Percentiles rank a stretch among this genome's conserved stretches.
These are phyloP conservation scores for Platorchestia sp. DNA, from an alignment of 1,140 invertebrate genomes.

Conservation along the genomic window DNA sequence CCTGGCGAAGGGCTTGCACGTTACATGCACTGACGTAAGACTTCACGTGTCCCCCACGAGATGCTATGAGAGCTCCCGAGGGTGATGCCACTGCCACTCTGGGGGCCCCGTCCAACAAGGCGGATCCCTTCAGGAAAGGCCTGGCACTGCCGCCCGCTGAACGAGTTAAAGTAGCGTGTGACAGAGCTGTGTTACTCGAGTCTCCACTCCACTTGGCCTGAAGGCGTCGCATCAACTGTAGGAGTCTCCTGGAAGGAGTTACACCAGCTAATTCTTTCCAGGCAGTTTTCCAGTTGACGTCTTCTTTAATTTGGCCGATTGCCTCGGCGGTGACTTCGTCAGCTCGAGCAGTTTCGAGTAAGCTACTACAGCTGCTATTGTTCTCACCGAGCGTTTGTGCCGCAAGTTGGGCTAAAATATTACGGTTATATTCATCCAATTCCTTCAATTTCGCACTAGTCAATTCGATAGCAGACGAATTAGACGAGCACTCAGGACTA, in stretches of 20 bases:
- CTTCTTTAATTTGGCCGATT: constrained; percentile 29
- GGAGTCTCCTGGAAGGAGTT: constrained; percentile 64
- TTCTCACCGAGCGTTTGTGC: constrained; percentile 14
- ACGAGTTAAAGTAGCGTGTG: constrained; percentile 63
- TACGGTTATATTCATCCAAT: constrained; percentile 47
- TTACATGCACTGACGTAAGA: constrained; percentile 62
- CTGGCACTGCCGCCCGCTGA: constrained; percentile 59
- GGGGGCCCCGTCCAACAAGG: neutral
- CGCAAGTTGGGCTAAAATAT: neutral
- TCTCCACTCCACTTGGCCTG: constrained; percentile 65
- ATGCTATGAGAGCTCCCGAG: constrained; percentile 61
- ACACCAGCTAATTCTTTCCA: constrained; percentile 66
- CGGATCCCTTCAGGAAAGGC: constrained; percentile 61
- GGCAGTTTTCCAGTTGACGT: constrained; percentile 57
- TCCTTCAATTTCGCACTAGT: constrained; percentile 37
- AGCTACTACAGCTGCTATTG: constrained; percentile 19
- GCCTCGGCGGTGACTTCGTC: constrained; percentile 1
- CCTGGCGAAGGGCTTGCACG: constrained; percentile 60
- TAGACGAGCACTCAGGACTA: neutral
- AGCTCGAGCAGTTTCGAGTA: constrained; percentile 4
- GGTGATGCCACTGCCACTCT: constrained; percentile 63
- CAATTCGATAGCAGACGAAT: constrained; percentile 25
- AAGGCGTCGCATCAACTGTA: constrained; percentile 66
- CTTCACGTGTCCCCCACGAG: constrained; percentile 58
- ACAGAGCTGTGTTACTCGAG: constrained; percentile 57